Conservation (phyloP, 2,113 vertebrate genomes). For the Callipepla squamata region DNA sequence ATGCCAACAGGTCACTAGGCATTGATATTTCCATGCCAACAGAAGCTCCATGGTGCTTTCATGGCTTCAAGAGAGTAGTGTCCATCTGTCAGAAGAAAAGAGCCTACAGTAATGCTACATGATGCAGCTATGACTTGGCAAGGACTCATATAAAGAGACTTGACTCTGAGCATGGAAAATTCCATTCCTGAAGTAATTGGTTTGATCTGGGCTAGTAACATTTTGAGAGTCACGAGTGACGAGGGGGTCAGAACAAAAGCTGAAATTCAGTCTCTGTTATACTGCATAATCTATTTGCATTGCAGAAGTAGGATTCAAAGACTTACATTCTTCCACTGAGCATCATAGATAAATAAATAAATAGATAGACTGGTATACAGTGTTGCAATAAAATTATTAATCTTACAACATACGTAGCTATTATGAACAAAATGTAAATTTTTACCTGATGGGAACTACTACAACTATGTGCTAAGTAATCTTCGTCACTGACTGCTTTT, state of each 20-base stretch:
- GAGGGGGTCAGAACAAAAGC: background rate
- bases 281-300: background rate
- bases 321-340: background rate
- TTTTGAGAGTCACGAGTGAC: background rate
- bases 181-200: background rate
- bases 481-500: background rate
- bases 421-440: background rate
- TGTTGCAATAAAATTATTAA: background rate
- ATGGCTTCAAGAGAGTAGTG: background rate
- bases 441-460: background rate
- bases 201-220: background rate
- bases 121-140: accelerated
- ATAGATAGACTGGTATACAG: background rate
- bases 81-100: background rate
- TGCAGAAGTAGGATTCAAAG: background rate
- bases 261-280: background rate
- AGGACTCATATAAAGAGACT: background rate
- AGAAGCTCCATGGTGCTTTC: background rate
- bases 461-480: background rate
- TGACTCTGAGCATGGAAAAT: background rate
- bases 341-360: background rate
- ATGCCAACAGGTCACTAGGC: background rate
- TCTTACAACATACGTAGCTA: background rate
- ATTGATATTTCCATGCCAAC: background rate
- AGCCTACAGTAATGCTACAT: accelerated